Evolutionary conservation across 2,113 vertebrate species (phyloP).

Genomic region (Electrona antarctica): DNA sequence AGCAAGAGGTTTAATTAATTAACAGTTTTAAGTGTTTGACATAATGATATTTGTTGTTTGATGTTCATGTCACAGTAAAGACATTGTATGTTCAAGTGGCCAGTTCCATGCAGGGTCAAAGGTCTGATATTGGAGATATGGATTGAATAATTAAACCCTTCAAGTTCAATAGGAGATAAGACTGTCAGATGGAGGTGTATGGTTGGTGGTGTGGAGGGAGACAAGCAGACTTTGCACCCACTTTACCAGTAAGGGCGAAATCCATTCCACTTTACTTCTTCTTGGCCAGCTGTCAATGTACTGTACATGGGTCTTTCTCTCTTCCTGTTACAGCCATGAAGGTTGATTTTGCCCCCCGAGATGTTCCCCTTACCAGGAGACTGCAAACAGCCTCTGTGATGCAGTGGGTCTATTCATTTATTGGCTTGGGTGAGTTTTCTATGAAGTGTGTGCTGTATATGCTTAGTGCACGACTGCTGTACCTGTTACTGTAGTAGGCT

Average conservation of each 20-base stretch:
- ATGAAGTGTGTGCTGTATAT: not conserved
- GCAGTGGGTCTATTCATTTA: conserved; percentile 85
- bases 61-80: not conserved
- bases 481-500: not conserved
- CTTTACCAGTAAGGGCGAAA: too few species aligned
- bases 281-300: conserved; percentile 7
- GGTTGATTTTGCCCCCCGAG: conserved; percentile 81
- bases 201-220: conserved; percentile 27
- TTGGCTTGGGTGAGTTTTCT: conserved; percentile 81
- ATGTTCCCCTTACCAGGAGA: conserved; percentile 74
- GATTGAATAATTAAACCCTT: conserved; percentile 40
- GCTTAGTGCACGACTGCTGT: not conserved
- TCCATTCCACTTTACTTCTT: conserved; percentile 25
- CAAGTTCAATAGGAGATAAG: conserved; percentile 63
- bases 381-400: conserved; percentile 81
- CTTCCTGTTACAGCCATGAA: conserved; percentile 70
- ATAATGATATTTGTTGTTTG: not conserved
- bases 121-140: conserved; percentile 53
- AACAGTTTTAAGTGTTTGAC: too few species aligned
- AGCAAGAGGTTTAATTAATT: too few species aligned
- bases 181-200: not conserved
- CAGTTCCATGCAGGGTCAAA: conserved; percentile 51
- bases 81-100: not conserved
- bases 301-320: conserved; percentile 4
- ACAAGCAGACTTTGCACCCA: conserved; percentile 75